Base-by-base conservation (phyloP, 2,113 vertebrate species). In the Eublepharis macularius region DNA sequence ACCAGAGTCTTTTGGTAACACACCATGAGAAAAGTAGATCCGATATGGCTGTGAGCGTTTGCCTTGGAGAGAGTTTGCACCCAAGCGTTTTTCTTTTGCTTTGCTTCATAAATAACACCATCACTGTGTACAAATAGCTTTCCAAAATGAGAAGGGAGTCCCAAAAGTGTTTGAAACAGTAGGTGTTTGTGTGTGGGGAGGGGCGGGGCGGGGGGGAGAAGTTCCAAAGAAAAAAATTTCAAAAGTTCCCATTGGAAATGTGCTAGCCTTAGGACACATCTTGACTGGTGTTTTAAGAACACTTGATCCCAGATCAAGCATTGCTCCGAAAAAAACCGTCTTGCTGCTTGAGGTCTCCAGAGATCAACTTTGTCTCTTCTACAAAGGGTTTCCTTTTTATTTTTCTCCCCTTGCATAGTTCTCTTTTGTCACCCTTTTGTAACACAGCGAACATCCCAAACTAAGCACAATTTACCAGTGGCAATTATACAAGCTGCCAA, bases 391-490 rank as follows among this genome's bases (percentile, higher is more conserved):
- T 51, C 6, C 39, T 86, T 4, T 78, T 60, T 87, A 72, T 47
- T 79, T 86, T 77, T 85, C 41, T 84, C 90, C 69, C 17, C 47
- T 89, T 63, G 82, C 12, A 83, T 84, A 4, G 1, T 73, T 89
- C 89, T 85, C 69, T 87, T 91, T 89, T 92, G 70, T 54, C 43
- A 32, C 80, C 47, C 60, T 81, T 89, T 92, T 88, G 9, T 92
- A 86, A 41, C 76, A 47, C 39, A 36, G 14, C 76, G 75, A 87
- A 90, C 83, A 4, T 60, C 82, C n/a, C 90, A 72, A 90, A 94
- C n/a, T 43, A 79, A 94, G 94, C 94, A 90, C 82, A 89, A 90
- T 92, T 90, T 93, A 91, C 89, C 86, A 88, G 85, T 88, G 87
- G 57, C 80, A 96, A 94, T 94, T 95, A 94, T 83, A 86, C 85